Evolutionary conservation across 2,797 vertebrate species (phyloP), one percentile per base, ranked within the genome.

Genomic region (Characodon lateralis): DNA sequence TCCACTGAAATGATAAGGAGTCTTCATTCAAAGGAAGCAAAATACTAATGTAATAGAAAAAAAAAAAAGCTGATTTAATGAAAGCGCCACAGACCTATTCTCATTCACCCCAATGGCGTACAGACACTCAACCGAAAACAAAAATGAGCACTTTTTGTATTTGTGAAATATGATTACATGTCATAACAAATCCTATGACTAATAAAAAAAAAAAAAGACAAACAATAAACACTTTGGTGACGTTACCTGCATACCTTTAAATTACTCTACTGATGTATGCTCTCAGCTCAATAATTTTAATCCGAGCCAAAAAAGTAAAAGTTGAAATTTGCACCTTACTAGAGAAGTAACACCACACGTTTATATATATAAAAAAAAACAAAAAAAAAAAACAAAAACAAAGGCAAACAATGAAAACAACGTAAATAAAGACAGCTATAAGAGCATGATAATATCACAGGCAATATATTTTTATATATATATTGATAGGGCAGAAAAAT

Each of bases 401-500:
- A 73, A 43, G 24, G 7, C 48, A 74, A 53, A 91, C 83, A 78
- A 88, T 83, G 83, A 87, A 89, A 80, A 76, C 35, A 86, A 92
- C 80, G 85, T 85, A 92, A 92, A 92, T 90, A 89, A 92, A 92
- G 78, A 92, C 86, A 93, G 88, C 79, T 89, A 85, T 89, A 88
- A 74, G 87, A 93, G 91, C 90, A 92, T 91, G 89, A 90, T 85
- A 91, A 89, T 89, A 93, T 94, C 83, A 90, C 91, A 91, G 88
- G 87, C 89, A 91, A 90, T 92, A 93, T 94, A 92, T 93, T 91
- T 92, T 89, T 92, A 94, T 90, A 93, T 94, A 92, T 92, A 90
- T 93, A 90, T 92, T 93, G 89, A 92, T 88, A 92, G 82, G 83
- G 90, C 91, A 91, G 91, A 93, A 90, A 92, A 92, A 95, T 95